Evolutionary conservation across 2,113 vertebrate genomes (phyloP), one percentile per base, ranked within the genome.

Genomic region (Epinephelus moara): DNA sequence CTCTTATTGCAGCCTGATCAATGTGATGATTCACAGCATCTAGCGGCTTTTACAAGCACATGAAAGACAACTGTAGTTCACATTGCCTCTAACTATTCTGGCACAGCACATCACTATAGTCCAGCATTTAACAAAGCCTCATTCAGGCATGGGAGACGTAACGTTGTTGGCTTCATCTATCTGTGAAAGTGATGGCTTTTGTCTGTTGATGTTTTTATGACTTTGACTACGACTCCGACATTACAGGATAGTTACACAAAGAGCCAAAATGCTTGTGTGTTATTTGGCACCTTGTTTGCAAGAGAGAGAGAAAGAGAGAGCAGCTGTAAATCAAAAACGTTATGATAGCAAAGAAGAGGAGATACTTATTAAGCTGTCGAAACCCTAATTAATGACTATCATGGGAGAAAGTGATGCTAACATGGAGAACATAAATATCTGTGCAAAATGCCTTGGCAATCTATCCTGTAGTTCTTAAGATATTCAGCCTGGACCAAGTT

Each of bases 1-100:
- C n/a, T 72, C 15, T 64, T 57, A 88, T 86, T 70, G 55, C 40
- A 4, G 40, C 21, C 70, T 42, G 27, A 23, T 81, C 71, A 19
- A 52, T 47, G n/a, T 25, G 53, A 79, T 84, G 72, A 88, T 10
- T 75, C 50, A 70, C n/a, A 57, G 21, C 25, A 23, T 59, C 27
- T 17, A n/a, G n/a, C 30, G 63, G 70, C 9, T 74, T 59, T 68
- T 79, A 84, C 55, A 62, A 33, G 52, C 7, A 30, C 61, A 69
- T 37, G 17, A 80, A 45, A 56, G 25, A 68, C 18, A 42, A 19
- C n/a, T 27, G 60, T 4, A 42, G 7, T 30, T 61, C n/a, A 57
- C 9, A 7, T 45, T 17, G 27, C 45, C 55, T 61, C 63, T 4
- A 71, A 30, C 45, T 55, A 53, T 17, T 69, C 19, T 45, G 64